Evolutionary conservation across 2,797 vertebrate species (phyloP).

Genomic region (Crocidura indochinensis): DNA sequence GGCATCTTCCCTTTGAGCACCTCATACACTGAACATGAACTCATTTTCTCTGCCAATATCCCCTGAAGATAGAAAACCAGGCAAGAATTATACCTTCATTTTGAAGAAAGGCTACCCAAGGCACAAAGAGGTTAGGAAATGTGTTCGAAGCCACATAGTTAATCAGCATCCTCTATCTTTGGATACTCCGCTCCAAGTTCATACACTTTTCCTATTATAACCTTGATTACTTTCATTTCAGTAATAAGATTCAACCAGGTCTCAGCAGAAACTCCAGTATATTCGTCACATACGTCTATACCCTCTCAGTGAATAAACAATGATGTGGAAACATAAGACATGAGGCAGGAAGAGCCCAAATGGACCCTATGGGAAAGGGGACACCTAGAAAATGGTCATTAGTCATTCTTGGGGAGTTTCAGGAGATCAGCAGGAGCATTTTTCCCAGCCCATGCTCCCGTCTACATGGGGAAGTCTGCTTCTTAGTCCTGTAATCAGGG

Average conservation of each 20-base stretch:
- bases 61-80: conserved; percentile 28
- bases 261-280: conserved; percentile 18
- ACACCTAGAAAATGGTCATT: neutral
- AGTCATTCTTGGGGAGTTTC: neutral
- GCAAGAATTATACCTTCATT: conserved; percentile 61
- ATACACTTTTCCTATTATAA: conserved; percentile 34
- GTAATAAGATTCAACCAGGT: conserved; percentile 37
- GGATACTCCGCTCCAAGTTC: neutral
- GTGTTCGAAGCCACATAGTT: conserved; percentile 23
- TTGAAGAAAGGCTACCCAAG: conserved; percentile 12
- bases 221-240: conserved; percentile 69
- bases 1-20: conserved; percentile 17
- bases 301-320: neutral
- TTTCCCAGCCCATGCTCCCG: neutral
- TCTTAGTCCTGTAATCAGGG: neutral
- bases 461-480: neutral
- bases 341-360: neutral
- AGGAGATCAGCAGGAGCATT: neutral
- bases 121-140: conserved; percentile 23
- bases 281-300: neutral
- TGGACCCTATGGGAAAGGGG: neutral
- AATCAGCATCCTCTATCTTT: conserved; percentile 51
- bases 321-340: neutral
- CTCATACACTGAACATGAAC: conserved; percentile 59
- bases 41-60: conserved; percentile 65